Percentiles rank a stretch among this genome's conserved stretches.
Evolutionary conservation across 2,113 vertebrate species (phyloP).

Genomic region (Penelope pileata): DNA sequence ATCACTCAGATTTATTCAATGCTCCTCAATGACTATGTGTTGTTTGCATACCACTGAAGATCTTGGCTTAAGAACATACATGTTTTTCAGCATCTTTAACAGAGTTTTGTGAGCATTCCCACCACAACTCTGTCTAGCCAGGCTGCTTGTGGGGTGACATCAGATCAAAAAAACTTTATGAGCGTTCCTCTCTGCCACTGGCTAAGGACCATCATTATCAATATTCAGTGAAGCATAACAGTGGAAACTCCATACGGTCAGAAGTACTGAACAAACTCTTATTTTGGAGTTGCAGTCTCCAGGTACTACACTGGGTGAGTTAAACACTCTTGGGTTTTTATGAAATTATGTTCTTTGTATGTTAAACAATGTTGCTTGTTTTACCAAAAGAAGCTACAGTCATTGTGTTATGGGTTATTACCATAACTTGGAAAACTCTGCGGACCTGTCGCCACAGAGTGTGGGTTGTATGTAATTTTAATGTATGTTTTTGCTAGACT

Average conservation of each 20-base stretch:
- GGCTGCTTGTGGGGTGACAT: slow-evolving; percentile 4
- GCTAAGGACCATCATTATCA: neutral
- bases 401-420: neutral
- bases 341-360: neutral
- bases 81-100: neutral
- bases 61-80: neutral
- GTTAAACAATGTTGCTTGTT: neutral
- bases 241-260: neutral
- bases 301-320: neutral
- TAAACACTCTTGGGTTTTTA: neutral
- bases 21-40: neutral
- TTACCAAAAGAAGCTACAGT: neutral
- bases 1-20: neutral
- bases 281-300: neutral
- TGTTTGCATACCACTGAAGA: neutral
- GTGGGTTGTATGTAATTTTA: neutral
- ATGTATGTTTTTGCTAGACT: neutral
- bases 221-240: neutral
- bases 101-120: neutral
- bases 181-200: neutral
- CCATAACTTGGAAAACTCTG: neutral
- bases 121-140: neutral
- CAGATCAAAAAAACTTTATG: neutral
- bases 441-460: neutral
- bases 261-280: neutral